Evolutionary conservation across 92 coral and sea anemone genomes (phyloP).

Genomic region (Porites cylindrica): DNA sequence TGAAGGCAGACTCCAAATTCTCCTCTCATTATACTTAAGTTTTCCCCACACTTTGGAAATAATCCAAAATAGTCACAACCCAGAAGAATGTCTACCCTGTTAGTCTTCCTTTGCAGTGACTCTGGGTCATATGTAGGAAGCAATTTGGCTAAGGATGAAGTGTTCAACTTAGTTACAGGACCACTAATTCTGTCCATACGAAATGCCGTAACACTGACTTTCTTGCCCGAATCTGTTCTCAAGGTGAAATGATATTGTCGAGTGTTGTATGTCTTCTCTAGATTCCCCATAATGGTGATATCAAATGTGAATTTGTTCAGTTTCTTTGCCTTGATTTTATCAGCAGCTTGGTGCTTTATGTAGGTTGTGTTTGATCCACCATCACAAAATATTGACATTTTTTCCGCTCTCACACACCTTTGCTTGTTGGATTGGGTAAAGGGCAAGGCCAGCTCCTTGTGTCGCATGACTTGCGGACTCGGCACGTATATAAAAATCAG

Average conservation of each 20-base stretch:
- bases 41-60: conserved; percentile 69
- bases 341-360: conserved; percentile 81
- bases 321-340: conserved; percentile 56
- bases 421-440: conserved; percentile 76
- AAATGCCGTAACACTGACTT: conserved; percentile 60
- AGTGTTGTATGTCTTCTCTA: conserved; percentile 72
- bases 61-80: conserved; percentile 75
- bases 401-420: conserved; percentile 69
- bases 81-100: conserved; percentile 54
- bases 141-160: conserved; percentile 50
- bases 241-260: conserved; percentile 62
- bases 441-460: conserved; percentile 59
- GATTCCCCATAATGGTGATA: conserved; percentile 72
- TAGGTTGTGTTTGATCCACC: conserved; percentile 78
- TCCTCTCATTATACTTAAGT: conserved; percentile 79
- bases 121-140: conserved; percentile 72
- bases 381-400: conserved; percentile 68
- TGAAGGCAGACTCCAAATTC: conserved; percentile 80
- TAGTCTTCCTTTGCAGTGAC: conserved; percentile 70
- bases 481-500: conserved; percentile 18
- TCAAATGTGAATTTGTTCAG: conserved; percentile 57
- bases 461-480: conserved; percentile 50
- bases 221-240: conserved; percentile 60
- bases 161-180: conserved; percentile 63
- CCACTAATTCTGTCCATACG: conserved; percentile 78